Evolutionary conservation across 2,888 invertebrate species (phyloP), one percentile per base, ranked within the genome.

Genomic region (Caenorhabditis wallacei): DNA sequence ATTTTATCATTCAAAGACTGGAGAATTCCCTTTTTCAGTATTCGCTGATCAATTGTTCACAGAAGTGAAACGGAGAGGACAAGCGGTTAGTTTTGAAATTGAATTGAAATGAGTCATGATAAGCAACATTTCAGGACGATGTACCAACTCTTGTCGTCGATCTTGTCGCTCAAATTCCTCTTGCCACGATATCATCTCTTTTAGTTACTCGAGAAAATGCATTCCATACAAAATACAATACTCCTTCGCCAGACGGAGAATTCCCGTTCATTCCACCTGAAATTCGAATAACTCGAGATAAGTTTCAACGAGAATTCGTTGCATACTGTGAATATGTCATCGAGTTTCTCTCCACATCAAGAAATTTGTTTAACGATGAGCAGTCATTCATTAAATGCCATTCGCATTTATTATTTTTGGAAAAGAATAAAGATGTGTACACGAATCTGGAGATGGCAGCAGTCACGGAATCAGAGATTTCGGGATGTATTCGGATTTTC

Each of bases 401-500:
- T 30, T 69, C 51, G n/a, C 30, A 64, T n/a, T 30, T 78, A 1
- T 30, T 82, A 7, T 82, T 48, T 64, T 24, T 82, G 46, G 82
- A 82, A 8, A 56, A 61, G n/a, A 22, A 79, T 37, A 54, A 69
- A 40, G 85, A 85, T 7, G 48, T 72, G 24, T 86, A 86, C 61
- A 81, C 83, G 11, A 53, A 51, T 10, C 56, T 82, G 5, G 86
- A 86, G 40, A 70, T 51, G 24, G 76, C 81, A 8, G 81, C 80
- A 1, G 79, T 83, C 2, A 43, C 53, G 1, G 86, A 86, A 1
- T 22, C 37, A 10, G 86, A 86, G n/a, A 72, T 85, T 20, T 10
- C 30, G 11, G 68, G 61, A 20, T 81, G 75, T 16, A 11, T 72
- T 30, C 59, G 79, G 3, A 70, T 86, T 18, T 80, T 86, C 24